Percentiles rank a stretch among this genome's conserved stretches.
Evolutionary conservation across 2,113 vertebrate genomes (phyloP).

Genomic region (Daphoenositta chrysoptera): DNA sequence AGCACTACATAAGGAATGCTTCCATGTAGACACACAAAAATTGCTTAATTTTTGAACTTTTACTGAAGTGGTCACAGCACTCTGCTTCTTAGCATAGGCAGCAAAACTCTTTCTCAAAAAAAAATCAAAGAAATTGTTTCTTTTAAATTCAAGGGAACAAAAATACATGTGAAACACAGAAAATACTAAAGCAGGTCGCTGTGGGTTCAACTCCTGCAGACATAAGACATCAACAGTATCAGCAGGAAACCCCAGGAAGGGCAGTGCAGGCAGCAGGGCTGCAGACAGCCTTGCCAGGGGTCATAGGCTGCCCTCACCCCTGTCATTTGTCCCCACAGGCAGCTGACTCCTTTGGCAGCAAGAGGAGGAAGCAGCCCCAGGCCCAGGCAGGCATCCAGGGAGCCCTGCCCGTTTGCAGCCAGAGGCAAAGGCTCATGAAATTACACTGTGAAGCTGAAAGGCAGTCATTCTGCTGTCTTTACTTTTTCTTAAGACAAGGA

Average conservation of each 20-base stretch:
- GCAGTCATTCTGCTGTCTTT: neutral
- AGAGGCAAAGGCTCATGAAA: neutral
- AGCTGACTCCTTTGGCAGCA: neutral
- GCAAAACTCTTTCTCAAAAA: neutral
- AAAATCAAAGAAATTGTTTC: neutral
- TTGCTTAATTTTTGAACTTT: neutral
- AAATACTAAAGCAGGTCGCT: neutral
- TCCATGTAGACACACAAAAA: rapidly evolving
- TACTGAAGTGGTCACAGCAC: neutral
- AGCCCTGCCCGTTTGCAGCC: neutral
- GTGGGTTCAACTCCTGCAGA: neutral
- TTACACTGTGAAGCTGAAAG: neutral
- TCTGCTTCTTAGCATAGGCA: neutral
- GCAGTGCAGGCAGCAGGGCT: neutral
- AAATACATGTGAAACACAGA: neutral
- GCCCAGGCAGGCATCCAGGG: neutral
- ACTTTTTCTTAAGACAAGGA: neutral
- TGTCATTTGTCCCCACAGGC: neutral
- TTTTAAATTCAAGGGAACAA: neutral
- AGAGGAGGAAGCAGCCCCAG: neutral
- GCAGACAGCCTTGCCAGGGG: neutral
- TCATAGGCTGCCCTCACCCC: neutral
- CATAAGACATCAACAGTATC: neutral
- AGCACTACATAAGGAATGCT: neutral
- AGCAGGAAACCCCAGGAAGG: neutral